A percentile compares a stretch with the other conserved stretches of the same genome.
phyloP scores from a whole-genome alignment of 2,113 vertebrate genomes.

The Lepus americanus region DNA sequence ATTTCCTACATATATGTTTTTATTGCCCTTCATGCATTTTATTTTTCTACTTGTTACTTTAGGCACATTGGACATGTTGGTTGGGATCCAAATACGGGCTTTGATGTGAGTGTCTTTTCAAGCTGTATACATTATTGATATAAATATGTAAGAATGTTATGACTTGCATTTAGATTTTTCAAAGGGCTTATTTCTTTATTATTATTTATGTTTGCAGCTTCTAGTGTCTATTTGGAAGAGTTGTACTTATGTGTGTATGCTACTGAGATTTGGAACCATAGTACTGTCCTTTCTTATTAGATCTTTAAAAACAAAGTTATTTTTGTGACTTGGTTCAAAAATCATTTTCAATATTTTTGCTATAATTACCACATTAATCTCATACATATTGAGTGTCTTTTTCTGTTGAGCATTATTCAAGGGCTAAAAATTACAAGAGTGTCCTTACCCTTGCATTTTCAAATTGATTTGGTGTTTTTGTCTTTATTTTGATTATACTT shows the following conservation, averaged over 20 bases:
- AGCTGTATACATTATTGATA: conserved; percentile 7
- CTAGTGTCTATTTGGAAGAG: conserved; percentile 26
- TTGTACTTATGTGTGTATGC: neutral
- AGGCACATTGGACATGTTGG: conserved; percentile 99
- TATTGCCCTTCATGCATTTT: neutral
- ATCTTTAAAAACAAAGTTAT: conserved; percentile 35
- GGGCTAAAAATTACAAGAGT: neutral
- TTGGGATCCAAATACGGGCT: conserved; percentile 99
- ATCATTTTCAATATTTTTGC: conserved; percentile 28
- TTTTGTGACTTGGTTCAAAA: conserved; percentile 17
- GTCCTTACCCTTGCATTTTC: neutral
- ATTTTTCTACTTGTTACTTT: conserved; percentile 72
- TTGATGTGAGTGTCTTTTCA: conserved; percentile 95
- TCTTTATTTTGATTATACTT: conserved; percentile 3
- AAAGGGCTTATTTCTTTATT: conserved; percentile 9
- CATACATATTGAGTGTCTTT: neutral
- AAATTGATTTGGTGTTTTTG: neutral
- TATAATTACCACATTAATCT: neutral
- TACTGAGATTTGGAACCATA: conserved; percentile 9
- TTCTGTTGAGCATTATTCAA: neutral
- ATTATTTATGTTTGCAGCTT: conserved; percentile 46
- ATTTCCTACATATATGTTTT: conserved; percentile 58
- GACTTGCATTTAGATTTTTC: neutral
- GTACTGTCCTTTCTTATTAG: neutral
- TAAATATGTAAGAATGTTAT: conserved; percentile 17